These are phyloP conservation scores for Aurelia coerulea DNA, from an alignment of 30 jellyfish, hydroid and myxozoan species.

Conservation along the genomic window DNA sequence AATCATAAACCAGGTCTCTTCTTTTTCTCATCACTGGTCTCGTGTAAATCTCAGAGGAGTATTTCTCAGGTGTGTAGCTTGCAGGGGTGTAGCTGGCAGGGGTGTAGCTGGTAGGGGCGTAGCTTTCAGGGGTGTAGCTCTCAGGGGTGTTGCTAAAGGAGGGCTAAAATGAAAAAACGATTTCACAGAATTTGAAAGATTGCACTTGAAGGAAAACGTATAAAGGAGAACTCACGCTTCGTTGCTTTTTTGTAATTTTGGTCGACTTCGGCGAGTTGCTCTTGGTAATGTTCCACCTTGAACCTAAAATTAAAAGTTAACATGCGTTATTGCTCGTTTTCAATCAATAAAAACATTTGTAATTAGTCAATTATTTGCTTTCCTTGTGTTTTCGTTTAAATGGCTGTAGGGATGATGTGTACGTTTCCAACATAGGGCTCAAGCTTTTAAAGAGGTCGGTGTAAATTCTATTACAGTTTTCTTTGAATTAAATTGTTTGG, in stretches of 20 bases:
- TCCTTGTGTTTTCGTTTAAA: too few species aligned
- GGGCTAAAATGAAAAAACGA: constrained; percentile 29
- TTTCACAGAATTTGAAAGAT: constrained; percentile 9
- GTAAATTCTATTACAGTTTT: too few species aligned
- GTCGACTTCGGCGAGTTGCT: constrained; percentile 52
- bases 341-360: too few species aligned
- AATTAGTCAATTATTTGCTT: too few species aligned
- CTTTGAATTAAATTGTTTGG: too few species aligned
- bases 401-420: too few species aligned
- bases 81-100: too few species aligned
- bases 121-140: too few species aligned
- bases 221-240: constrained; percentile 31
- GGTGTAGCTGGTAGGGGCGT: background rate
- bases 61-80: too few species aligned
- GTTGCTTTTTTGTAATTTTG: constrained; percentile 41
- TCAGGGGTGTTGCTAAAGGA: constrained; percentile 19
- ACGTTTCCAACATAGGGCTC: too few species aligned
- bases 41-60: constrained; percentile 3
- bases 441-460: too few species aligned
- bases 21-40: constrained; percentile 26
- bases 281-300: constrained; percentile 67
- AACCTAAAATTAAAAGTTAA: background rate
- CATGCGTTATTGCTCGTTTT: too few species aligned
- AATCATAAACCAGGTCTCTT: constrained; percentile 33
- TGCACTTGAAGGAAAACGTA: background rate